These are phyloP conservation scores for Fregetta grallaria DNA, from an alignment of 2,113 vertebrate genomes.

Conservation along the genomic window DNA sequence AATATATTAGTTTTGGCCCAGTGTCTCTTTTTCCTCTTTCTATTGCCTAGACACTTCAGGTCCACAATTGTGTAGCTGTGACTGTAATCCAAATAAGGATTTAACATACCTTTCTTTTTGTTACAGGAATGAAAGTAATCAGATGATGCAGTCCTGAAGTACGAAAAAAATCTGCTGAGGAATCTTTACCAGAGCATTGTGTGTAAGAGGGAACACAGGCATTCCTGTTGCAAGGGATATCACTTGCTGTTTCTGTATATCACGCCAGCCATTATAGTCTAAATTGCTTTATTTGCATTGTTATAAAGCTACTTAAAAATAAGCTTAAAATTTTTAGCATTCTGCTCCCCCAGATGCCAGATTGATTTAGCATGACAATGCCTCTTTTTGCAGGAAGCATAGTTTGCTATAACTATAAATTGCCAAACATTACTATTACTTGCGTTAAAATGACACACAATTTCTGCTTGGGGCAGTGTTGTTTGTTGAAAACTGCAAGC, in stretches of 20 bases:
- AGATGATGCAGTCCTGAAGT: neutral
- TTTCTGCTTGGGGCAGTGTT: neutral
- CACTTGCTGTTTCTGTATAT: neutral
- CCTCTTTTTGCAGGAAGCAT: neutral
- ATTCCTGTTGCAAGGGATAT: neutral
- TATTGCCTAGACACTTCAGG: neutral
- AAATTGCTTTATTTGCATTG: neutral
- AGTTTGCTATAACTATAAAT: neutral
- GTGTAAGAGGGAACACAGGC: neutral
- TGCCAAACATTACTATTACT: neutral
- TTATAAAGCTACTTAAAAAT: neutral
- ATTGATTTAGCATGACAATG: neutral
- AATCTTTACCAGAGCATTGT: neutral
- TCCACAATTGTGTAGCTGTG: neutral
- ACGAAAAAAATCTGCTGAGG: neutral
- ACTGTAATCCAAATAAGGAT: neutral
- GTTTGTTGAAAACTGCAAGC: neutral
- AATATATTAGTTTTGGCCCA: neutral
- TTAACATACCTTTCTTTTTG: neutral
- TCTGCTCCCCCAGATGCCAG: neutral
- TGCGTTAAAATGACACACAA: accelerated
- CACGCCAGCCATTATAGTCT: neutral
- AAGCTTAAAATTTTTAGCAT: neutral
- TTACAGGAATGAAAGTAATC: neutral
- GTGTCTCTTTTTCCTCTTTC: neutral